Evolutionary conservation across 2,797 vertebrate species (phyloP).

Genomic region (Limosa lapponica): DNA sequence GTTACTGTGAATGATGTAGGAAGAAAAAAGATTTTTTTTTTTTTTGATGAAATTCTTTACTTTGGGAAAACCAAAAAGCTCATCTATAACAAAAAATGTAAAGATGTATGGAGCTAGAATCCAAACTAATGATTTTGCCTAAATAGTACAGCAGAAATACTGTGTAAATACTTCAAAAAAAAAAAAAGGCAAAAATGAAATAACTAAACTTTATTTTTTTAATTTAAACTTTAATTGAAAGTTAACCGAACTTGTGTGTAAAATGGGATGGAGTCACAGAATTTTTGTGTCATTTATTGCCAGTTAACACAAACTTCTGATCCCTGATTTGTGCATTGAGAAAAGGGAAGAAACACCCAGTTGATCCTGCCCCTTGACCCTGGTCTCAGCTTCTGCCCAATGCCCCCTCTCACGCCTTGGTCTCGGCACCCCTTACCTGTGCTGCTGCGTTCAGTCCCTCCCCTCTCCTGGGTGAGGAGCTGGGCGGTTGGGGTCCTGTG

Average conservation of each 20-base stretch:
- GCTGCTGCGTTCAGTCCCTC: rapidly evolving
- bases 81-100: background rate
- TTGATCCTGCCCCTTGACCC: rapidly evolving
- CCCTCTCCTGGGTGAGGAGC: background rate
- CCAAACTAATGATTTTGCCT: background rate
- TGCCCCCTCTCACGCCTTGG: rapidly evolving
- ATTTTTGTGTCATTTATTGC: background rate
- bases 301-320: background rate
- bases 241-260: background rate
- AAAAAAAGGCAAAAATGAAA: background rate
- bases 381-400: rapidly evolving
- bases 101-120: background rate
- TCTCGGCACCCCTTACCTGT: background rate
- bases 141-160: background rate
- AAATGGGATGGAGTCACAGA: background rate
- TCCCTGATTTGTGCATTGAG: background rate
- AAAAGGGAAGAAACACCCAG: rapidly evolving
- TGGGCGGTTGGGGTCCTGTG: rapidly evolving
- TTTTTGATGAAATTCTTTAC: background rate
- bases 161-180: background rate
- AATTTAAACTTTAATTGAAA: background rate
- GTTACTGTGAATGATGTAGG: background rate
- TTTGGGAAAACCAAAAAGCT: background rate
- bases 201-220: background rate
- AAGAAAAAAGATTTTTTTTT: background rate